phyloP scores from a whole-genome alignment of 2,888 invertebrate genomes.

The Sclerodermus sp. region DNA sequence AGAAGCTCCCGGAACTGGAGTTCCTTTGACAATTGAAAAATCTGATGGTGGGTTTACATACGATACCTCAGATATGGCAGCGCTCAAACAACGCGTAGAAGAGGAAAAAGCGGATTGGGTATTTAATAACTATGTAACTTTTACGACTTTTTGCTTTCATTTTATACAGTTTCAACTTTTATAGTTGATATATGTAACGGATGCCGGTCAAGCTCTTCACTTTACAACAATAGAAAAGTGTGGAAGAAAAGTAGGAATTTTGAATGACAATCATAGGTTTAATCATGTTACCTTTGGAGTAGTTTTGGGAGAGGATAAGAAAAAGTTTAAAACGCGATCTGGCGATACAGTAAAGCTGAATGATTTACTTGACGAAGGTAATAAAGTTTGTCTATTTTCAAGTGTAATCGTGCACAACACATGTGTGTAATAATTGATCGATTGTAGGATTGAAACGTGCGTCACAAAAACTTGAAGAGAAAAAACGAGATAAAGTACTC shows the following conservation, averaged over 20 bases:
- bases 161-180: conserved; percentile 11
- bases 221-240: conserved; percentile 78
- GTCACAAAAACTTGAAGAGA: conserved; percentile 81
- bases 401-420: neutral
- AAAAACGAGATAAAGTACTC: conserved; percentile 82
- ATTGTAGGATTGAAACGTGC: conserved; percentile 70
- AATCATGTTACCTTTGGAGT: conserved; percentile 97
- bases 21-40: conserved; percentile 93
- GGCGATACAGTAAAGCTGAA: conserved; percentile 90
- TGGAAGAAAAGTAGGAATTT: conserved; percentile 76
- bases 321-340: conserved; percentile 98
- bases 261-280: conserved; percentile 67
- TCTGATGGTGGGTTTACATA: conserved; percentile 97
- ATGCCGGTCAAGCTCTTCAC: conserved; percentile 84
- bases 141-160: neutral
- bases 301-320: conserved; percentile 96
- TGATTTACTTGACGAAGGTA: conserved; percentile 87
- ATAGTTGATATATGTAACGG: conserved; percentile 70
- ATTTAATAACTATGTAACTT: conserved; percentile 61
- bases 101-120: conserved; percentile 89
- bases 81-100: conserved; percentile 78
- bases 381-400: neutral
- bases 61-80: conserved; percentile 97
- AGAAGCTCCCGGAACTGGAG: conserved; percentile 65
- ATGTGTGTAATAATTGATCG: too few species aligned